Percentiles rank a stretch among this genome's conserved stretches.
phyloP scores from a whole-genome alignment of 2,113 vertebrate genomes.

The Crotalus tigris region DNA sequence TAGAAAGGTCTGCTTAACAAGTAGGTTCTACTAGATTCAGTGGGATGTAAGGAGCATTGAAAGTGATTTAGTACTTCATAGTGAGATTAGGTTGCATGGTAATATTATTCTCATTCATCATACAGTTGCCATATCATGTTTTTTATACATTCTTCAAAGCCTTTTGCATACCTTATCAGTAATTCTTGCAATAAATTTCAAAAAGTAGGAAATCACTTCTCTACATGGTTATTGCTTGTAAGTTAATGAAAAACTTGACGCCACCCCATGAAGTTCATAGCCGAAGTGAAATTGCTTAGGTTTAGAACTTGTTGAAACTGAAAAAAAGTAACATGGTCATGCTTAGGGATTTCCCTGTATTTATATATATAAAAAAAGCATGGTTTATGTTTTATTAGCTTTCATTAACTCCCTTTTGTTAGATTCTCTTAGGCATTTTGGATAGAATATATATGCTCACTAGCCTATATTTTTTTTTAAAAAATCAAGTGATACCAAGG shows the following conservation, averaged over 20 bases:
- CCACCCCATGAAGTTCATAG: not conserved
- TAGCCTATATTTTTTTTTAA: not conserved
- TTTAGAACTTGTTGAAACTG: not conserved
- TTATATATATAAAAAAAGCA: not conserved
- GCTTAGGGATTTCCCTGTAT: not conserved
- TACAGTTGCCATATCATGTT: not conserved
- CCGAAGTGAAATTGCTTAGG: not conserved
- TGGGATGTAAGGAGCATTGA: not conserved
- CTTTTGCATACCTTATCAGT: not conserved
- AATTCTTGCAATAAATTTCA: not conserved
- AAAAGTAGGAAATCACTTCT: not conserved
- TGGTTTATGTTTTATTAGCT: not conserved
- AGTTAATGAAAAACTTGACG: not conserved
- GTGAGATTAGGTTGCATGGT: not conserved
- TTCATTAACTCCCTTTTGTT: not conserved
- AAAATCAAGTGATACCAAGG: not conserved
- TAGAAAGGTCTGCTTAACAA: not conserved
- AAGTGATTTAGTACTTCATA: not conserved
- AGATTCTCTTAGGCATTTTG: not conserved
- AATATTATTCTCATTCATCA: not conserved
- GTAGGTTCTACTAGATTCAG: not conserved
- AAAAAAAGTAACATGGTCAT: not conserved
- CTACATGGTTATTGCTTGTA: not conserved
- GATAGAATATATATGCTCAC: not conserved
- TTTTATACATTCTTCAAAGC: not conserved